Base-by-base conservation (phyloP, 2,113 vertebrate genomes). In the Aramus guarauna region DNA sequence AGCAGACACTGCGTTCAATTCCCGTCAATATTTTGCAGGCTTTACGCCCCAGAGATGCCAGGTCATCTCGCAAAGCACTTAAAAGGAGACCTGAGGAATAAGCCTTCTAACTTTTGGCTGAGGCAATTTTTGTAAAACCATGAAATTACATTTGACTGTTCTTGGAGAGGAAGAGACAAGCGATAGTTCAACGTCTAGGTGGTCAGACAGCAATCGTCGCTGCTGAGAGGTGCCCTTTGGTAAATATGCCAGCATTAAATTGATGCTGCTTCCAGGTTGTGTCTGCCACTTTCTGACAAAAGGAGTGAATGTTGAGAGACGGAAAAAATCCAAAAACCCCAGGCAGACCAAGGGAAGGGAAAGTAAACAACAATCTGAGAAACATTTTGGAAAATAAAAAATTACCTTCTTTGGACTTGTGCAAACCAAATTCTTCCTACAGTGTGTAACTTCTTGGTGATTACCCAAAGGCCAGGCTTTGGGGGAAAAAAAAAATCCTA, bases 391-490 rank as follows among this genome's bases (percentile, higher is more conserved):
- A 19, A 76, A 85, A 74, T 53, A 23, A 88, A 73, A 84, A 77
- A 18, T 37, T 16, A 78, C 60, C 85, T 93, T 78, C 53, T 93
- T 75, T 50, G 58, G 90, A 87, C 76, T 78, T 52, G 78, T 68
- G 27, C 34, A 85, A 95, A 71, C 17, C 39, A 81, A 92, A 75
- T 71, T 69, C 58, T 64, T 92, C 87, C 79, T 47, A 9, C 6
- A 64, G 83, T 5, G 6, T 72, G 29, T 87, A 94, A 93, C 92
- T 87, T 93, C 96, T 88, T 77, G 52, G 69, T 78, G 69, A 88
- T 92, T 90, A 89, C 75, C 94, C 95, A 48, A 92, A 89, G 91
- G 96, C 73, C 67, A 92, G 43, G 88, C 92, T 96, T 90, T 56
- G 39, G 52, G 52, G 17, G 64, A 73, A 91, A 53, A 75, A 62